Evolutionary conservation across 1,140 invertebrate species (phyloP), one percentile per base, ranked within the genome.

Genomic region (Halictus rubicundus): DNA sequence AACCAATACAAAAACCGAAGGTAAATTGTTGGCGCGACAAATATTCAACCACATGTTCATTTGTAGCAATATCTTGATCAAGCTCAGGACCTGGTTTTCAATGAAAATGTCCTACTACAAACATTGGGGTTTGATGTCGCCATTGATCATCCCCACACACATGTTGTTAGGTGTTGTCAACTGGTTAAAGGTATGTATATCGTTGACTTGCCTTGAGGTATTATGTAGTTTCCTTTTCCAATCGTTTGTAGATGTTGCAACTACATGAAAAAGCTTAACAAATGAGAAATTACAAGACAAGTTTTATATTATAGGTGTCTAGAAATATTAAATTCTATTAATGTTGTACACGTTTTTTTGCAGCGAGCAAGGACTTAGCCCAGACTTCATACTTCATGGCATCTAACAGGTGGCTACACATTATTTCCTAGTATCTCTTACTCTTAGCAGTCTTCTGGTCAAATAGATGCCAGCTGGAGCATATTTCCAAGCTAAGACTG

Each of bases 341-440:
- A 79, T 37, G 27, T 49, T 7, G 42, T 64, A n/a, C 7, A 12
- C 59, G 8, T 74, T 80, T 68, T 85, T 82, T 94, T 94, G 81
- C 95, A 98, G 97, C 97, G 64, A 96, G 96, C 88, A 99, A 99
- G 94, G 98, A 99, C 93, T 94, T 99, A 83, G 97, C 98, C 52
- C 98, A 99, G 93, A 99, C 98, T 54, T 98, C 98, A 0, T 99
- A 99, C 94, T 98, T 99, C 92, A 97, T 99, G 96, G 98, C 98
- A 81, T 99, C 98, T 60, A 99, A 99, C 94, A 98, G 96, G 96
- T 97, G 93, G 74, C 74, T 91, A 90, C 71, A 82, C 57, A 86
- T 89, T 86, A 85, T 79, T 86, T 82, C 70, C 80, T 84, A 83
- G 71, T 86, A 85, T 77, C 73, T 85, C 78, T 87, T 88, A 86